phyloP scores from a whole-genome alignment of 2,113 vertebrate species.

The Myodes glareolus region DNA sequence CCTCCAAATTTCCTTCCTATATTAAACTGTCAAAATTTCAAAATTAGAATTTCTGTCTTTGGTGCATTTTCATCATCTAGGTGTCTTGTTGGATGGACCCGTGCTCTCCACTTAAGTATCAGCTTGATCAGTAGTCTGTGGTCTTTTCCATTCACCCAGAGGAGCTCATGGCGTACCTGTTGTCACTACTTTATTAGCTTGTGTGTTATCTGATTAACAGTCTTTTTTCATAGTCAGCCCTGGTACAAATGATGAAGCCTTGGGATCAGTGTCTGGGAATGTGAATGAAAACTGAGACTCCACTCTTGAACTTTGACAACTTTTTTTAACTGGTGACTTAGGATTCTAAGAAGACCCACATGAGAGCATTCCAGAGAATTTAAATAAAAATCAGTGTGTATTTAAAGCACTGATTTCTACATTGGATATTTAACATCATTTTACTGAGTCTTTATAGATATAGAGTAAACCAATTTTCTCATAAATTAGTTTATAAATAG shows the following conservation, averaged over 20 bases:
- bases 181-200: neutral
- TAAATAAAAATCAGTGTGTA: neutral
- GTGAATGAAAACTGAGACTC: neutral
- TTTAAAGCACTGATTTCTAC: neutral
- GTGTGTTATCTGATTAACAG: neutral
- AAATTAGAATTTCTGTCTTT: neutral
- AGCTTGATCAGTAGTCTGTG: fast-evolving
- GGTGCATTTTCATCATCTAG: neutral
- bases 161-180: fast-evolving
- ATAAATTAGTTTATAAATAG: neutral
- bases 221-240: neutral
- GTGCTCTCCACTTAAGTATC: neutral
- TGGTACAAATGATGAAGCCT: neutral
- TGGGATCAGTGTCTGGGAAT: neutral
- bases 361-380: neutral
- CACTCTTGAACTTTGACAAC: neutral
- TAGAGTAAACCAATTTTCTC: neutral
- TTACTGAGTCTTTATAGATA: neutral
- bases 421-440: neutral
- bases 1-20: neutral
- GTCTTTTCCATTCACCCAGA: neutral
- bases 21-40: neutral
- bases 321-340: neutral
- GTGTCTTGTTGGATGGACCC: neutral
- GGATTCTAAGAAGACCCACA: neutral